Conservation (phyloP, 2,888 invertebrate species). For the Zaprionus obscuricornis region DNA sequence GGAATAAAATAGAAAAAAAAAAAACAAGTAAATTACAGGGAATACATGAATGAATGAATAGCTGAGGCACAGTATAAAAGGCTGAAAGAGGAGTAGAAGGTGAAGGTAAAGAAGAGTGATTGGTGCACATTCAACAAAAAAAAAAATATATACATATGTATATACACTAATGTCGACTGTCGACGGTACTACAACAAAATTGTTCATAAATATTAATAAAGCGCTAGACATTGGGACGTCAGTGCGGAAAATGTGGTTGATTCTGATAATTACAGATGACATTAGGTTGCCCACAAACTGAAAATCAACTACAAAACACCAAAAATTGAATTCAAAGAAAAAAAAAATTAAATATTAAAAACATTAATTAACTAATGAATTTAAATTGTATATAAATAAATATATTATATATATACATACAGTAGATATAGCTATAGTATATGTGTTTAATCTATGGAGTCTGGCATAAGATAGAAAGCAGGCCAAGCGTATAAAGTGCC, state of each 20-base stretch:
- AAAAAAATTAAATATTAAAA: neutral
- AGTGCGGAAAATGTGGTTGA: slow-evolving; percentile 23
- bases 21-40: slow-evolving; percentile 28
- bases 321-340: neutral
- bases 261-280: slow-evolving; percentile 39
- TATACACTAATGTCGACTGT: neutral
- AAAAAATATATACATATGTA: too few species aligned
- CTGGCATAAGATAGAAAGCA: slow-evolving; percentile 36
- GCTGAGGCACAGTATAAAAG: too few species aligned
- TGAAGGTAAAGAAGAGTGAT: too few species aligned
- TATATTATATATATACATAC: neutral
- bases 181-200: slow-evolving; percentile 30
- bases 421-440: neutral
- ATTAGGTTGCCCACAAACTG: slow-evolving; percentile 18
- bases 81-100: too few species aligned
- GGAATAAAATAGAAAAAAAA: neutral
- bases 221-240: slow-evolving; percentile 5
- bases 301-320: neutral
- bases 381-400: neutral
- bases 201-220: slow-evolving; percentile 61
- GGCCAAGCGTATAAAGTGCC: slow-evolving; percentile 23
- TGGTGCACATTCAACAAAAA: too few species aligned
- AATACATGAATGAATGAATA: slow-evolving; percentile 36
- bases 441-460: slow-evolving; percentile 21
- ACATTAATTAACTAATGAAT: neutral